A percentile compares a stretch with the other conserved stretches of the same genome.
phyloP scores from a whole-genome alignment of 2,797 vertebrate species.

The Leptodactylus fallax region DNA sequence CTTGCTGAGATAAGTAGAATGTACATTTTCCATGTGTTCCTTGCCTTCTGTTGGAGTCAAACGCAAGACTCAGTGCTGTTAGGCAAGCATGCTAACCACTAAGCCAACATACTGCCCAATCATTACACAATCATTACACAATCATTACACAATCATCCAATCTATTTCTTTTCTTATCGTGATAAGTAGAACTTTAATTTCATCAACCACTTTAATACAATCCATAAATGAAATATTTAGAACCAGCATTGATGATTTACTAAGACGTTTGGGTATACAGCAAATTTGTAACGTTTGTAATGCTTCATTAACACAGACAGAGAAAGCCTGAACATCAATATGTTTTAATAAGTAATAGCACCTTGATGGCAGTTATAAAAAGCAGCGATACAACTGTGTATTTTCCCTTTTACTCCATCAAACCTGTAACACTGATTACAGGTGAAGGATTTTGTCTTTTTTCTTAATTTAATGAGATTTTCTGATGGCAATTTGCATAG shows the following conservation, averaged over 20 bases:
- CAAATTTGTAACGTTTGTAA: conserved; percentile 37
- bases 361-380: conserved; percentile 1
- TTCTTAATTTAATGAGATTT: conserved; percentile 54
- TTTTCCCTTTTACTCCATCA: conserved; percentile 22
- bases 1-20: no score
- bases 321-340: conserved; percentile 34
- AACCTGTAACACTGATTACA: conserved; percentile 44
- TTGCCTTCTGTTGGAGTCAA: no score
- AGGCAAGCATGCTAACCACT: no score
- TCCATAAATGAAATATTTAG: neutral
- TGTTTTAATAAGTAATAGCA: conserved; percentile 33
- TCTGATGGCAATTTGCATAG: conserved; percentile 57
- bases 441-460: conserved; percentile 45
- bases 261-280: neutral
- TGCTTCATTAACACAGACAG: conserved; percentile 31
- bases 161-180: neutral
- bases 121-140: no score
- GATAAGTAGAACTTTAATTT: neutral
- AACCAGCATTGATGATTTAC: neutral
- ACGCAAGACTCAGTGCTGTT: no score
- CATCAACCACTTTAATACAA: neutral
- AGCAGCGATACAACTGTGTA: neutral
- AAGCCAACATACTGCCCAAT: no score
- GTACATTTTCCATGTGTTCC: no score
- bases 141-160: no score